Conservation (phyloP, 2,888 invertebrate genomes). For the Opisthograptis luteolata region DNA sequence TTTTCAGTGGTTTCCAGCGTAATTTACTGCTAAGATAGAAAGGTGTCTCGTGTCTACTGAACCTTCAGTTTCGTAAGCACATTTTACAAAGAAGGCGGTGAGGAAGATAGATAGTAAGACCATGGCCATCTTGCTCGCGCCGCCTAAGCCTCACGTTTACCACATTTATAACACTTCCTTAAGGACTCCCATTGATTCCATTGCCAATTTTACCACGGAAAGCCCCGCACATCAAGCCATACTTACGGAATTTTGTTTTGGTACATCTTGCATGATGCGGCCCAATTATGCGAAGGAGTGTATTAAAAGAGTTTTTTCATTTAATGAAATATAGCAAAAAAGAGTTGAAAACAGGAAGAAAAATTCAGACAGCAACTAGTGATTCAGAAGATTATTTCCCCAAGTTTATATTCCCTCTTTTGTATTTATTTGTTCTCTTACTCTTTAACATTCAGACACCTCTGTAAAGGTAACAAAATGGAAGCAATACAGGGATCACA, state of each 20-base stretch:
- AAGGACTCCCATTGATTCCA: slow-evolving; percentile 45
- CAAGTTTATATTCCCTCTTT: too few species aligned
- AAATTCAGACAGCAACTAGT: too few species aligned
- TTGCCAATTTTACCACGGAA: slow-evolving; percentile 52
- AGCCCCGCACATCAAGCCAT: slow-evolving; percentile 63
- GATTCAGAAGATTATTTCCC: too few species aligned
- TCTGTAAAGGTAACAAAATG: neutral
- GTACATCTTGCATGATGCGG: slow-evolving; percentile 31
- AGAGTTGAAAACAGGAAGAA: neutral
- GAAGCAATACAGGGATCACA: neutral
- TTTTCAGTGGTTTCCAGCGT: neutral
- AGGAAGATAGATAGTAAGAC: slow-evolving; percentile 67
- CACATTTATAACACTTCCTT: slow-evolving; percentile 42
- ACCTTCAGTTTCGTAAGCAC: slow-evolving; percentile 71
- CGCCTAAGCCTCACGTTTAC: slow-evolving; percentile 63
- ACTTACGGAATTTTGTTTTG: slow-evolving; percentile 50
- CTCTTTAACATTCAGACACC: neutral
- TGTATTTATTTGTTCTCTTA: too few species aligned
- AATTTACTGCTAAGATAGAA: neutral
- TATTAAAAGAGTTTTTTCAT: neutral
- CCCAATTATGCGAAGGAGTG: slow-evolving; percentile 56
- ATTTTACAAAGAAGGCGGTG: slow-evolving; percentile 56
- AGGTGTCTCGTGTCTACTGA: slow-evolving; percentile 21
- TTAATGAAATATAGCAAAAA: too few species aligned
- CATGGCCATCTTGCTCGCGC: slow-evolving; percentile 82